A percentile compares a stretch with the other conserved stretches of the same genome.
phyloP scores from a whole-genome alignment of 1,140 invertebrate genomes.

The Drosophila punjabiensis region DNA sequence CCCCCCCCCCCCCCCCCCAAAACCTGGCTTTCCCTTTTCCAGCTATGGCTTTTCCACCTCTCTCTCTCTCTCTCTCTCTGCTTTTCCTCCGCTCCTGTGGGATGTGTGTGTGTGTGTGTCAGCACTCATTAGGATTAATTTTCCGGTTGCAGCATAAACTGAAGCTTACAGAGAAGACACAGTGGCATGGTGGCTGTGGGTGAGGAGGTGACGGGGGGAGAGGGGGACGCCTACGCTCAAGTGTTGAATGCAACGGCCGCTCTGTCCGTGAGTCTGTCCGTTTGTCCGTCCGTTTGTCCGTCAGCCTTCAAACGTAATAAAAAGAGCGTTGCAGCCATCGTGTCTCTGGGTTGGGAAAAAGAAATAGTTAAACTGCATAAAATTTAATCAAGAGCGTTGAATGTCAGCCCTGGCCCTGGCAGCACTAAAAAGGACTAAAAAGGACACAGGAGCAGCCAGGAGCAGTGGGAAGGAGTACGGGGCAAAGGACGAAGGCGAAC shows the following conservation, averaged over 20 bases:
- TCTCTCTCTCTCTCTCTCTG: neutral
- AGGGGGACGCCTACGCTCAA: conserved; percentile 47
- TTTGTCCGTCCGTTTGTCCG: conserved; percentile 34
- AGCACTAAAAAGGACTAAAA: conserved; percentile 22
- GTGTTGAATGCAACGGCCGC: conserved; percentile 54
- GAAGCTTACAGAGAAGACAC: conserved; percentile 68
- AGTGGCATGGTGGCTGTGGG: conserved; percentile 6
- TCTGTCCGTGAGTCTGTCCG: conserved; percentile 49
- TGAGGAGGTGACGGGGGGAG: neutral
- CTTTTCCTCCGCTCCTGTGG: neutral
- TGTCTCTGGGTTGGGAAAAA: conserved; percentile 21
- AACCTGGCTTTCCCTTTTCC: conserved; percentile 7
- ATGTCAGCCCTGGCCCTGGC: conserved; percentile 78
- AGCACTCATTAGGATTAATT: conserved; percentile 83
- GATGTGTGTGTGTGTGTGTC: conserved; percentile 62
- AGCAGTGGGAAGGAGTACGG: neutral
- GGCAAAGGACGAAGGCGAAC: conserved; percentile 36
- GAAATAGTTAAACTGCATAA: conserved; percentile 83
- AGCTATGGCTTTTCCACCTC: conserved; percentile 22
- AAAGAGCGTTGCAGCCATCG: conserved; percentile 40
- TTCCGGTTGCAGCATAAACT: conserved; percentile 81
- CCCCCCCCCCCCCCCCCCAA: neutral
- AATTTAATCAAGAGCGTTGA: conserved; percentile 83
- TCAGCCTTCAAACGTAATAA: conserved; percentile 75
- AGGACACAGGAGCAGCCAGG: conserved; percentile 24